A percentile compares a stretch with the other conserved stretches of the same genome.
Evolutionary conservation across 2,888 invertebrate genomes (phyloP).

Genomic region (Gonocerus acuteangulatus): DNA sequence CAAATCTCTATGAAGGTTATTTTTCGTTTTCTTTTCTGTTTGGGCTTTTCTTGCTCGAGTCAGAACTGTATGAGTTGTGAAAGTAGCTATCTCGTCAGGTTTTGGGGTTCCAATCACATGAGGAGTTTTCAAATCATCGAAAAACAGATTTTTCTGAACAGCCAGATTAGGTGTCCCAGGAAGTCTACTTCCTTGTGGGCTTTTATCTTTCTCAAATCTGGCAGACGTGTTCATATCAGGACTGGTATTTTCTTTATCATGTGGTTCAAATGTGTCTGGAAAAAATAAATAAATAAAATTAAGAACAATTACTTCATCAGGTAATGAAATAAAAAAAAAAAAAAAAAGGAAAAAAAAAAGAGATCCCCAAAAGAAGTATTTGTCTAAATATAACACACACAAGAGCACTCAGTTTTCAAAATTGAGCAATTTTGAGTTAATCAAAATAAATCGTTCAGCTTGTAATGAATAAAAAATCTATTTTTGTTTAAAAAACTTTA

Average conservation of each 20-base stretch:
- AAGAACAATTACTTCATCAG: too few relatives aligned
- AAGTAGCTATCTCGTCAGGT: too few relatives aligned
- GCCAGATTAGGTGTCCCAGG: not conserved
- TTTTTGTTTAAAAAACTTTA: too few relatives aligned
- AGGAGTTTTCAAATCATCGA: not conserved
- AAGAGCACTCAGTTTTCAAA: too few relatives aligned
- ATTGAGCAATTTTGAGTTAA: too few relatives aligned
- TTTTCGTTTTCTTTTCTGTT: slow-evolving; percentile 5
- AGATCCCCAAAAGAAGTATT: too few relatives aligned
- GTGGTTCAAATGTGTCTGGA: not conserved
- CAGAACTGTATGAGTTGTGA: not conserved
- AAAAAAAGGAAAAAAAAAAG: too few relatives aligned
- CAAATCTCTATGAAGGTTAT: not conserved
- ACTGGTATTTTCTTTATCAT: not conserved
- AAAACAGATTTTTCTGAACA: not conserved
- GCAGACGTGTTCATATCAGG: not conserved
- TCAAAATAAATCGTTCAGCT: too few relatives aligned
- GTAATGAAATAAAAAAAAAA: too few relatives aligned
- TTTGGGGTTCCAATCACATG: not conserved
- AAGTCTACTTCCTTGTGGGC: not conserved
- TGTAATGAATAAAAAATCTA: too few relatives aligned
- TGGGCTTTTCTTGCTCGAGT: slow-evolving; percentile 1
- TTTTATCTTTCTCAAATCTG: not conserved
- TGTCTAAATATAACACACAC: too few relatives aligned
- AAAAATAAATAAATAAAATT: too few relatives aligned